phyloP scores from a whole-genome alignment of 1,140 invertebrate genomes.

The Penaeus indicus region DNA sequence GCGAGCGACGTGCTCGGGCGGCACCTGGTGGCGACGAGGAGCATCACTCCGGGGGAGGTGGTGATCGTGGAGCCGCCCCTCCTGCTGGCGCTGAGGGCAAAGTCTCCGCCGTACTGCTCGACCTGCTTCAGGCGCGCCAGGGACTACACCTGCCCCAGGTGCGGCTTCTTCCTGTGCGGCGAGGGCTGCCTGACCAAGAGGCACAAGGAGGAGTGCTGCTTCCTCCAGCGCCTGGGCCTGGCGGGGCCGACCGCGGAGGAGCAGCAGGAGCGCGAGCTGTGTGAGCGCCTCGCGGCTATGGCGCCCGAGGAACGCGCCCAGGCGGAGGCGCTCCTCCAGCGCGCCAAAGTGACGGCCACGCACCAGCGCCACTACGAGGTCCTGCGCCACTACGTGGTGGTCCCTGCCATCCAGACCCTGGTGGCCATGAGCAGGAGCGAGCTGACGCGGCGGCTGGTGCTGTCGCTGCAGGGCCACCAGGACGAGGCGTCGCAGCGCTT shows the following conservation, averaged over 20 bases:
- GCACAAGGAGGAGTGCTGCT: slow-evolving; percentile 39
- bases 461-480: slow-evolving; percentile 14
- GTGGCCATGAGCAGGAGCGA: slow-evolving; percentile 34
- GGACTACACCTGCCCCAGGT: slow-evolving; percentile 33
- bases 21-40: slow-evolving; percentile 41
- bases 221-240: slow-evolving; percentile 36
- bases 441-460: background rate
- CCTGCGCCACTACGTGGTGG: slow-evolving; percentile 36
- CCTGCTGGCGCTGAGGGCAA: slow-evolving; percentile 37
- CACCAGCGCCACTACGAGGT: slow-evolving; percentile 37
- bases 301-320: slow-evolving; percentile 39
- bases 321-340: slow-evolving; percentile 36
- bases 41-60: slow-evolving; percentile 37
- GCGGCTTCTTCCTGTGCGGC: slow-evolving; percentile 51
- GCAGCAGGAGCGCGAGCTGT: slow-evolving; percentile 4
- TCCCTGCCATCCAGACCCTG: slow-evolving; percentile 32
- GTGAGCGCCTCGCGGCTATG: slow-evolving; percentile 29
- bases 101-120: slow-evolving; percentile 48
- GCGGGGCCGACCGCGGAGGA: background rate
- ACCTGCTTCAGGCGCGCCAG: slow-evolving; percentile 39
- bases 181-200: slow-evolving; percentile 29
- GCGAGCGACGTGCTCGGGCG: slow-evolving; percentile 29
- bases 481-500: slow-evolving; percentile 17
- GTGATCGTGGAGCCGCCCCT: slow-evolving; percentile 52
- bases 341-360: background rate